Evolutionary conservation across 2,888 invertebrate genomes (phyloP).

Genomic region (Danaus chrysippus): DNA sequence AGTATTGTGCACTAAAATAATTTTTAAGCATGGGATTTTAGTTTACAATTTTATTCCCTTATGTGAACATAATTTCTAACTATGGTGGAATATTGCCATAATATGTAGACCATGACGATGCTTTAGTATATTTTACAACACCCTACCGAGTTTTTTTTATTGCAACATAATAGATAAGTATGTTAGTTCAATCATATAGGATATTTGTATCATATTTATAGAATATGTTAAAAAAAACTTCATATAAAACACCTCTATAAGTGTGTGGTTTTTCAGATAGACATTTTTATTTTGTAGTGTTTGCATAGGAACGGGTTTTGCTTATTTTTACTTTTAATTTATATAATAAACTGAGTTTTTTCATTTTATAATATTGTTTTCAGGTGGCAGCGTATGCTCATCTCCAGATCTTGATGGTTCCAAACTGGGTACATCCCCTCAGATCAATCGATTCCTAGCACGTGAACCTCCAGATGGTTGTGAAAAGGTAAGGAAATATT

Average conservation of each 20-base stretch:
- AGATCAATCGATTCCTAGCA: slow-evolving; percentile 90
- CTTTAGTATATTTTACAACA: neutral
- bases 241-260: neutral
- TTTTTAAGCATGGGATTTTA: slow-evolving; percentile 35
- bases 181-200: no score
- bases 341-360: neutral
- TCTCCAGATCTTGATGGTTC: slow-evolving; percentile 86
- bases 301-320: neutral
- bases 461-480: slow-evolving; percentile 94
- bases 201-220: no score
- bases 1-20: slow-evolving; percentile 22
- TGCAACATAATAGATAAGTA: no score
- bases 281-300: neutral
- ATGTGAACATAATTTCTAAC: neutral
- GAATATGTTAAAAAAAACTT: no score
- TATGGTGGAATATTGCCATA: neutral
- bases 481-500: slow-evolving; percentile 80
- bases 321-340: neutral
- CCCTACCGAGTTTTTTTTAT: no score
- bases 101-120: neutral
- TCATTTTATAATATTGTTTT: slow-evolving; percentile 34
- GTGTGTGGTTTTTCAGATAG: neutral
- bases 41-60: neutral
- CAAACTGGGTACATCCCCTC: slow-evolving; percentile 88
- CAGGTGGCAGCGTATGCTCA: slow-evolving; percentile 87